Conservation (phyloP, 2,888 invertebrate species). For the Acanthosoma haemorrhoidale region DNA sequence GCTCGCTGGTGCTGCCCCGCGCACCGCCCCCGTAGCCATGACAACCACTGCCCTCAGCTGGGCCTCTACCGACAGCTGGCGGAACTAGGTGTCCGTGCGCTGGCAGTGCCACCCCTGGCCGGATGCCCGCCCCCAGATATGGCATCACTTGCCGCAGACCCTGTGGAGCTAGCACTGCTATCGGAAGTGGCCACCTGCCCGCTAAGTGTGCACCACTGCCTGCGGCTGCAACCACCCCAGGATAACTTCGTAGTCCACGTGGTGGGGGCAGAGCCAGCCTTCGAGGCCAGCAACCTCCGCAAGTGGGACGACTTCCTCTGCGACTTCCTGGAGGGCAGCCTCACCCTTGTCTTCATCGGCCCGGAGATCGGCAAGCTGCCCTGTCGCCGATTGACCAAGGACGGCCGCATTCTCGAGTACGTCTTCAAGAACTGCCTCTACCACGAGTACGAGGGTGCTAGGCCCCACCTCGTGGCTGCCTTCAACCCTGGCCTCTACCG, state of each 20-base stretch:
- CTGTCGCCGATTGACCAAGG: slow-evolving; percentile 48
- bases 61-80: slow-evolving; percentile 57
- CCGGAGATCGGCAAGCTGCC: slow-evolving; percentile 48
- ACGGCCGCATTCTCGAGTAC: slow-evolving; percentile 50
- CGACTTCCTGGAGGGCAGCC: slow-evolving; percentile 55
- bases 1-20: slow-evolving; percentile 25
- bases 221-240: background rate
- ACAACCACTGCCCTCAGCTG: slow-evolving; percentile 59
- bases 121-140: background rate
- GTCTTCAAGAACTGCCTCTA: slow-evolving; percentile 50
- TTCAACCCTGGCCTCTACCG: slow-evolving; percentile 64
- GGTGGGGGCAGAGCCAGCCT: slow-evolving; percentile 65
- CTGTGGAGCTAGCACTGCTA: slow-evolving; percentile 36
- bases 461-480: slow-evolving; percentile 55
- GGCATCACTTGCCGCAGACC: background rate
- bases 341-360: slow-evolving; percentile 60
- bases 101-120: background rate
- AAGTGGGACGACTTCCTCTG: slow-evolving; percentile 68
- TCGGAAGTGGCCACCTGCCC: slow-evolving; percentile 43
- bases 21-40: slow-evolving; percentile 47
- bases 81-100: slow-evolving; percentile 26
- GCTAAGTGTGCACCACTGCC: slow-evolving; percentile 37
- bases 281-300: slow-evolving; percentile 61
- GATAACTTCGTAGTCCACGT: slow-evolving; percentile 49
- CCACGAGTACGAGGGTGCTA: slow-evolving; percentile 44